Conservation (phyloP, 2,888 invertebrate genomes). For the Tetranychus truncatus region DNA sequence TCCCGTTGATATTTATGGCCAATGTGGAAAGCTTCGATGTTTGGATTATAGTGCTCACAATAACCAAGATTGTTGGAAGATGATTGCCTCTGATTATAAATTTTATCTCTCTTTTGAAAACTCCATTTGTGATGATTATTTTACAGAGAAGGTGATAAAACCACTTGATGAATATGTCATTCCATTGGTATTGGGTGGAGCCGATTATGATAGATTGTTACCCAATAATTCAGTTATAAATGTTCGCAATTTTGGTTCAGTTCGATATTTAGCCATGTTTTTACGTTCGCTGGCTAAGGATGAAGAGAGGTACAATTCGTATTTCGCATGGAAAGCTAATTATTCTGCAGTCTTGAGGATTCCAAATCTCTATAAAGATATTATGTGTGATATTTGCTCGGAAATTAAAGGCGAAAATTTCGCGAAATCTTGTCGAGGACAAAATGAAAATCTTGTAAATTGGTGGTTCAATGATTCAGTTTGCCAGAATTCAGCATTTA, state of each 20-base stretch:
- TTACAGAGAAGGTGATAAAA: slow-evolving; percentile 34
- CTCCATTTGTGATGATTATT: slow-evolving; percentile 34
- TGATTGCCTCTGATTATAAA: slow-evolving; percentile 31
- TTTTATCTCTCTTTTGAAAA: slow-evolving; percentile 34
- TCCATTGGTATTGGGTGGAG: slow-evolving; percentile 26
- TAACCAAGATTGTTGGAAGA: slow-evolving; percentile 32
- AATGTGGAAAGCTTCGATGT: slow-evolving; percentile 31
- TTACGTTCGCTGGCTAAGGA: slow-evolving; percentile 23
- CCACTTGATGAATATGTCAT: slow-evolving; percentile 29
- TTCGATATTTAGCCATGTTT: slow-evolving; percentile 22
- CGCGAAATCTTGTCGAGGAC: not conserved
- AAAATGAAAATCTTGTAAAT: not conserved
- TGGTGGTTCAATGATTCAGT: slow-evolving; percentile 5
- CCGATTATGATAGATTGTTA: slow-evolving; percentile 24
- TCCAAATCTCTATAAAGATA: not conserved
- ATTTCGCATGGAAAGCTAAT: slow-evolving; percentile 24
- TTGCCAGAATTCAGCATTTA: not conserved
- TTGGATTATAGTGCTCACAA: slow-evolving; percentile 28
- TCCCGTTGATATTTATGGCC: slow-evolving; percentile 32
- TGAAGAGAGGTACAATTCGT: slow-evolving; percentile 22
- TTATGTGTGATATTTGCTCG: not conserved
- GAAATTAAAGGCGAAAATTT: not conserved
- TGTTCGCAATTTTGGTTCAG: slow-evolving; percentile 23
- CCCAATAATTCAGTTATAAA: slow-evolving; percentile 26
- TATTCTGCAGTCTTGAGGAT: slow-evolving; percentile 5